Evolutionary conservation across 2,113 vertebrate species (phyloP).

Genomic region (Paramisgurnus dabryanus): DNA sequence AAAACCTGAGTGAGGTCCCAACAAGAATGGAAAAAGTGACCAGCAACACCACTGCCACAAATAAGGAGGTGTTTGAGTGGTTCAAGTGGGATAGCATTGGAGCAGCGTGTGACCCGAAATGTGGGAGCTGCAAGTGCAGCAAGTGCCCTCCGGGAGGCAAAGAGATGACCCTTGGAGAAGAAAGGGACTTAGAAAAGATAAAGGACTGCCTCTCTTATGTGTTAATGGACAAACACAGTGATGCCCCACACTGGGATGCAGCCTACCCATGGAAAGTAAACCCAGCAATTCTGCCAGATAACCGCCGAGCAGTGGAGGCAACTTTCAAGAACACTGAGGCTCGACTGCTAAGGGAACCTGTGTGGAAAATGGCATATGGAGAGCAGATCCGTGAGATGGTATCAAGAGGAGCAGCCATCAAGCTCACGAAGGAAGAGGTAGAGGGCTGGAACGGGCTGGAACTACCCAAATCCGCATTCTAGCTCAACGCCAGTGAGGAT

Average conservation of each 20-base stretch:
- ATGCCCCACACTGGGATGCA: conserved; percentile 8
- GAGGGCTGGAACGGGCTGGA: not conserved
- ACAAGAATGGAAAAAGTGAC: not conserved
- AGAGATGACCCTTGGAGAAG: conserved; percentile 31
- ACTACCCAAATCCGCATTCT: conserved; percentile 28
- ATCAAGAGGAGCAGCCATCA: conserved; percentile 17
- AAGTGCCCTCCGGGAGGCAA: conserved; percentile 16
- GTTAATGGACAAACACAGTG: not conserved
- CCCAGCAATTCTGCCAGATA: conserved; percentile 17
- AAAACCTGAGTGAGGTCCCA: not conserved
- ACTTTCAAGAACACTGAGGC: not conserved
- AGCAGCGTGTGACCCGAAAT: conserved; percentile 1
- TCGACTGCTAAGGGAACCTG: conserved; percentile 3
- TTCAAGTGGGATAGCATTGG: not conserved
- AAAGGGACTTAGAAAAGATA: conserved; percentile 7
- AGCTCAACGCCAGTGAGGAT: conserved; percentile 27
- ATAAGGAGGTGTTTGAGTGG: not conserved
- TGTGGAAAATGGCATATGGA: conserved; percentile 20
- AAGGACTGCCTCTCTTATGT: conserved; percentile 6
- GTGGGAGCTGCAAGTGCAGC: conserved; percentile 21
- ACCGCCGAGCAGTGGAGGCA: conserved; percentile 6
- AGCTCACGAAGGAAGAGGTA: conserved; percentile 6
- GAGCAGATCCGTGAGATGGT: conserved; percentile 29
- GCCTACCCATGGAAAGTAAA: conserved; percentile 7
- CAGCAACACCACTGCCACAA: conserved; percentile 12